Base-by-base conservation (phyloP, 2,888 invertebrate species). In the Scaptodrosophila latifasciaeformis region DNA sequence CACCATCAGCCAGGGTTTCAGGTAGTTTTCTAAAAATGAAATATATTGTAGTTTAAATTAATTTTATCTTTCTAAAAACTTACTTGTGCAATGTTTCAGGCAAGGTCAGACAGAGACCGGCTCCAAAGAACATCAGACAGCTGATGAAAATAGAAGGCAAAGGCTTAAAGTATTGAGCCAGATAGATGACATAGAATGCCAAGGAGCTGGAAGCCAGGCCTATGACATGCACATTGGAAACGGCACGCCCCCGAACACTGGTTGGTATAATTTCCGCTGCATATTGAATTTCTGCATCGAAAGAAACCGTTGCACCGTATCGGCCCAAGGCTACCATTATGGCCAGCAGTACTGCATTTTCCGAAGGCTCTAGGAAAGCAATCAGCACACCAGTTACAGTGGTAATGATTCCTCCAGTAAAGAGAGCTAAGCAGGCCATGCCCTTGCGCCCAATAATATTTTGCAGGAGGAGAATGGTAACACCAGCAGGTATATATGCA, bases 231-330 rank as follows among this genome's bases (percentile, higher is more conserved):
- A 90, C 87, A 29, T 88, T 87, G 6, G 89, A 88, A 2, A 91
- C 88, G n/a, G 90, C 90, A 67, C 89, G 89, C 0, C 90, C 91
- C 19, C 90, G 82, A 1, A 91, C 88, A 40, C 88, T 89, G 1
- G 90, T 90, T 7, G 91, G 91, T 42, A 90, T 88, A 27, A 91
- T 83, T 80, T 91, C 91, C 0, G 90, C 89, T 1, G 90, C 90
- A 67, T 91, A 91, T 77, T 91, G 91, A 10, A 89, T 88, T 17
- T 90, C 89, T 2, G 90, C 90, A 81, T 90, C 90, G 70, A 89
- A 90, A 9, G 90, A 89, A 1, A 90, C 87, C 2, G 89, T 89
- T 9, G 89, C 87, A 9, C 88, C 88, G 44, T 90, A 87, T 15
- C 91, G 86, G 2, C 90, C 88, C 51, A 89, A 71, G 15, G 88